A percentile compares a stretch with the other conserved stretches of the same genome.
These are phyloP conservation scores for Alloplasta piceator DNA, from an alignment of 2,888 invertebrate genomes.

Conservation along the genomic window DNA sequence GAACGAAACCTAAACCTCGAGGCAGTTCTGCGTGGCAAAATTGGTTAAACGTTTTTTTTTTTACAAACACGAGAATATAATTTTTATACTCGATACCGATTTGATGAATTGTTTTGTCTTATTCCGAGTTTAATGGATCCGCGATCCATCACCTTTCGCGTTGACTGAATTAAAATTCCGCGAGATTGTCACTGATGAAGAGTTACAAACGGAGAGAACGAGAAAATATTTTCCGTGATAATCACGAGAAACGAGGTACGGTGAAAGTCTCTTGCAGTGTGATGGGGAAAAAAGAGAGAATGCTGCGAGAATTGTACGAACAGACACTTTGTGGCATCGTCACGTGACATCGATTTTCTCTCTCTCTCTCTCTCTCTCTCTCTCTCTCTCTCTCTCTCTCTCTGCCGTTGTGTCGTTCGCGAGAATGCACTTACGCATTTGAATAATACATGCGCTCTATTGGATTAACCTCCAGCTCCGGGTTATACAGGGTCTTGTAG, in stretches of 20 bases:
- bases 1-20: background rate
- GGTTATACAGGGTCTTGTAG: slow-evolving; percentile 11
- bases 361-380: slow-evolving; percentile 12
- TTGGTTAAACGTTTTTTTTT: background rate
- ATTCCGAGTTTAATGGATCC: no score
- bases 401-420: slow-evolving; percentile 18
- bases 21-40: background rate
- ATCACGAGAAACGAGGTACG: no score
- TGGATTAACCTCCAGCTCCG: slow-evolving; percentile 7
- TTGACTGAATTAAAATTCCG: no score
- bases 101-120: background rate
- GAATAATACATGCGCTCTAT: slow-evolving; percentile 17
- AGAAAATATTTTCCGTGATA: no score
- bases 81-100: background rate
- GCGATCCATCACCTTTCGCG: no score
- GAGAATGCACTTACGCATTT: slow-evolving; percentile 30
- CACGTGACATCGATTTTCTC: slow-evolving; percentile 38
- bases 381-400: slow-evolving; percentile 20
- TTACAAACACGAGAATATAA: background rate
- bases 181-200: no score
- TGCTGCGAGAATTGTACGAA: no score
- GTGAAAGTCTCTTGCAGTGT: no score
- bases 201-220: no score
- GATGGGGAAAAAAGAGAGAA: no score
- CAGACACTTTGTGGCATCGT: background rate